Evolutionary conservation across 2,888 invertebrate genomes (phyloP), one percentile per base, ranked within the genome.

Genomic region (Platerodrilus igneus): DNA sequence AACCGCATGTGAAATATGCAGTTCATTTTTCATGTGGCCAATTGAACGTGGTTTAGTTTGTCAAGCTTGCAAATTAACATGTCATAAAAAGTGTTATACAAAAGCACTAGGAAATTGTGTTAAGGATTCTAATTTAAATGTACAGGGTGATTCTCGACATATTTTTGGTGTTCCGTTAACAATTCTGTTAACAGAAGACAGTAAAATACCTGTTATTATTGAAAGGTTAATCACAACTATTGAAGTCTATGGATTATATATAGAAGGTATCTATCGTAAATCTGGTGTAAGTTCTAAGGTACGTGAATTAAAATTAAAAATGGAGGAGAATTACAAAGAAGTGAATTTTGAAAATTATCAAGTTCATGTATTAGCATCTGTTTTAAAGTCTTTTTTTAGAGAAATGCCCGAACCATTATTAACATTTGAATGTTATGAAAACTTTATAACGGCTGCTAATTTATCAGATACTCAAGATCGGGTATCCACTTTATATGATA

Each of bases 1-100:
- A 8, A 95, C 94, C 3, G 93, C 89, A 55, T 96, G 95, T 69
- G 95, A 96, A 70, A 85, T 92, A 47, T 95, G 94, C 71, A 86
- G 83, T 59, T 86, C 87, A 2, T 88, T 91, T 71, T 88, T 95
- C 67, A 88, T 94, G 81, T 94, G 94, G 94, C 91, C 94, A 39
- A 86, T 93, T 46, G 94, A 94, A 66, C 77, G 91, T 38, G 89
- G 91, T 31, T 79, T 90, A 48, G 83, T 79, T 42, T 81, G 80
- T 57, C 80, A 80, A 60, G 77, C 76, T 15, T 96, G 95, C 71
- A 90, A 87, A 67, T 75, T 93, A 52, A 92, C 91, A 2, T 90
- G 92, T 60, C 95, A 96, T 71, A 93, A 91, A 68, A 94, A 92
- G 69, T 95, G 95, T 67, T 88, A 89, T 62, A 76, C 75, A 50